Evolutionary conservation across 2,888 invertebrate species (phyloP), one percentile per base, ranked within the genome.

Genomic region (Malthinus seriepunctatus): DNA sequence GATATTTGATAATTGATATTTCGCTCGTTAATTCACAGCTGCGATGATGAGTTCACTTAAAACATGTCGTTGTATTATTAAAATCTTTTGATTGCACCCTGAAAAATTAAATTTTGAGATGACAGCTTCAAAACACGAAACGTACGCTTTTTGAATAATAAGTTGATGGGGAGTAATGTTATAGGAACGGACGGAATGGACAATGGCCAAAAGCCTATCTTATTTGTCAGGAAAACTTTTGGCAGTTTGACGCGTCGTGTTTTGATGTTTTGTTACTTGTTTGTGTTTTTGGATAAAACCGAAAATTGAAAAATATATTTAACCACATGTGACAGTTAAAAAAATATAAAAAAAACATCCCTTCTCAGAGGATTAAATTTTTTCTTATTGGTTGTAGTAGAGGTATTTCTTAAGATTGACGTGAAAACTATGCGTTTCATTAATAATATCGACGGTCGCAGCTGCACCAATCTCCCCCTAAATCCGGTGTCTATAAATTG

Each of bases 381-480:
- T 3, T 23, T 23, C 5, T 23, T 5, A n/a, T n/a, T 5, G 23
- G 5, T 5, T 5, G 23, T 5, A 1, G 12, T 15, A 7, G 3
- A 42, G 39, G 23, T 33, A 34, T 11, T 33, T 52, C 38, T 46
- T 12, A 23, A 60, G 67, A 67, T 66, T 64, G 67, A 67, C 67
- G 65, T 57, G 56, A 50, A 42, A 56, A 61, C 60, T 62, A 65
- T 60, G 58, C 60, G 65, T 71, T 68, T 68, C 76, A 76, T 76
- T 76, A 76, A 73, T 75, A 75, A 75, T 75, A 75, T 76, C 74
- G 75, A 73, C 74, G 75, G 74, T 69, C 73, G 72, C 76, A 76
- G 76, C 76, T 76, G 76, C 73, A 71, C 65, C 69, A 67, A 68
- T 69, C 70, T 66, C 64, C 68, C 23, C 67, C 57, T 58, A 51